Evolutionary conservation across 1,140 invertebrate genomes (phyloP), one percentile per base, ranked within the genome.

Genomic region (Lutraria rhynchaena): DNA sequence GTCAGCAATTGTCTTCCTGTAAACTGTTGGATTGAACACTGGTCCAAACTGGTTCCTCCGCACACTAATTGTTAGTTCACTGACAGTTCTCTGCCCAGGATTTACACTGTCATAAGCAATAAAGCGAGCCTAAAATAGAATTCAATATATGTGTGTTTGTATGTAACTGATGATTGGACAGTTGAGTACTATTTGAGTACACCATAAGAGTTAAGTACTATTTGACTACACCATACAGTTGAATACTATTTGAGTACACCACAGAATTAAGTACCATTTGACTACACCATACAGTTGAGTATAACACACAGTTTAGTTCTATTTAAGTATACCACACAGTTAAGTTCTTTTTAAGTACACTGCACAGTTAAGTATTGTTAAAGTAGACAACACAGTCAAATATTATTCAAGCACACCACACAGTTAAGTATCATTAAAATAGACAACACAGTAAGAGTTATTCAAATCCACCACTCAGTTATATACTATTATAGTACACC

Each of bases 1-100:
- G 65, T 90, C 88, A 44, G 82, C 84, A 37, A 89, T 81, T 27
- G 83, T 86, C 27, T 33, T 27, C 24, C 22, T 75, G 27, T 84
- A 85, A 55, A 81, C 71, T 31, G 75, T 19, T 37, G 67, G 58
- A 51, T 76, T 60, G 19, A 78, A 87, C 17, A 46, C n/a, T 46
- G 81, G 81, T 24, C 51, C 41, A 61, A 46, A 57, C 69, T 61
- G 65, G 63, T 70, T 83, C 35, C 78, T 71, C 53, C 31, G 15
- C 15, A 81, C 78, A 60, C 60, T 55, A 29, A 81, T 81, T 13
- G 57, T 65, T 7, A 81, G 35, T 7, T 61, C 46, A 41, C 37
- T 55, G 3, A n/a, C n/a, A 1, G 70, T 70, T 17, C 27, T 35
- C 41, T 71, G 75, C 3, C 19, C 19, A 46, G 53, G 57, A 22